Evolutionary conservation across 2,888 invertebrate genomes (phyloP).

Genomic region (Tribolium freemani): DNA sequence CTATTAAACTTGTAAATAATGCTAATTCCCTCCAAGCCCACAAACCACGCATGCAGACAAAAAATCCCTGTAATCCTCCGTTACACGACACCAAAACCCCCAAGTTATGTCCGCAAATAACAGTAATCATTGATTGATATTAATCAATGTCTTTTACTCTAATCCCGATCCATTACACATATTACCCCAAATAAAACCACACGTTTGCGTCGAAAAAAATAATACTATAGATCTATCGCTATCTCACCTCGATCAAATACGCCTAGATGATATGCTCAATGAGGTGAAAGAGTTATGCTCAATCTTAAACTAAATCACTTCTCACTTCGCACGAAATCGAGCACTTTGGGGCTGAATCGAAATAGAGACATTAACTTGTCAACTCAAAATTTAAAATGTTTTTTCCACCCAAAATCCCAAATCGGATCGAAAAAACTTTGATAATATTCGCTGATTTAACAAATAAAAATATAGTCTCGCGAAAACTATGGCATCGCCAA

Average conservation of each 20-base stretch:
- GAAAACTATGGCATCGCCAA: background rate
- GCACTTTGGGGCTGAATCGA: constrained; percentile 13
- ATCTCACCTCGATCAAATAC: constrained; percentile 11
- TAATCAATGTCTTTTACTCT: constrained; percentile 16
- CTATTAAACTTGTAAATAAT: constrained; percentile 38
- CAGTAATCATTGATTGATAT: constrained; percentile 23
- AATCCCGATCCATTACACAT: background rate
- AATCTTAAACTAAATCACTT: constrained; percentile 21
- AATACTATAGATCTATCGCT: background rate
- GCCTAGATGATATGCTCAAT: constrained; percentile 25
- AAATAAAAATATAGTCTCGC: background rate
- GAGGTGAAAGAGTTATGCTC: constrained; percentile 27
- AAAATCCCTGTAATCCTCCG: constrained; percentile 27
- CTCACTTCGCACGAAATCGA: constrained; percentile 17
- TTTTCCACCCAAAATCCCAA: background rate
- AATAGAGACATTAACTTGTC: constrained; percentile 18
- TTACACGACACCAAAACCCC: constrained; percentile 18
- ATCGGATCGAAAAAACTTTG: background rate
- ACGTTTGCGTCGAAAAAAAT: background rate
- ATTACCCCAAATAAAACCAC: background rate
- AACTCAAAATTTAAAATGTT: constrained; percentile 9
- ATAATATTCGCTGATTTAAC: background rate
- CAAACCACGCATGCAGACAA: constrained; percentile 32
- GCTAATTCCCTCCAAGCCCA: constrained; percentile 32
- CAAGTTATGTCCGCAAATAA: constrained; percentile 29